These are phyloP conservation scores for Palythoa grandiflora DNA, from an alignment of 92 coral and sea anemone species.

Conservation along the genomic window DNA sequence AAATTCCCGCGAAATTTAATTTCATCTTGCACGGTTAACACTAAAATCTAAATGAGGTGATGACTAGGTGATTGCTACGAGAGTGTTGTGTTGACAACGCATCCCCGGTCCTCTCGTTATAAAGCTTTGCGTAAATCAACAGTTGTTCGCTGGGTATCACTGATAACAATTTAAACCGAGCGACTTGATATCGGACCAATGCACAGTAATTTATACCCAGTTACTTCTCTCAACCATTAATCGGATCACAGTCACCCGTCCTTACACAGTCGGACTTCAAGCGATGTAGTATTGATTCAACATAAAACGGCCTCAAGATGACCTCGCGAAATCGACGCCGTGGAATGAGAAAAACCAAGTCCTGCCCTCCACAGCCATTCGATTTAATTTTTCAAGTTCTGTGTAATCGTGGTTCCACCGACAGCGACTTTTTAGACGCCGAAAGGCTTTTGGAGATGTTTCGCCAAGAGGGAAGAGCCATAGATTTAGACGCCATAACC, in stretches of 20 bases:
- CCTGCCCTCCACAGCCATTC: conserved; percentile 72
- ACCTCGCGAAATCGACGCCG: conserved; percentile 35
- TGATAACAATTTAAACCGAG: conserved; percentile 28
- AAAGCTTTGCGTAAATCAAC: conserved; percentile 15
- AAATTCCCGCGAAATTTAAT: too few species aligned
- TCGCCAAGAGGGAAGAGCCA: conserved; percentile 58
- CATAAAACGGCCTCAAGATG: conserved; percentile 2
- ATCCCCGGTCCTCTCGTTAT: neutral
- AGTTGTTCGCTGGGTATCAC: conserved; percentile 27
- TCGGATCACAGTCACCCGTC: neutral
- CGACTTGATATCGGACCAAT: conserved; percentile 3
- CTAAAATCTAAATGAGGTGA: too few species aligned
- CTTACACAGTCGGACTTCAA: neutral
- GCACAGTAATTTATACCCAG: conserved; percentile 18
- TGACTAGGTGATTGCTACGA: too few species aligned
- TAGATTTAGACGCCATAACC: conserved; percentile 87
- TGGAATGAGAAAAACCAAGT: conserved; percentile 31
- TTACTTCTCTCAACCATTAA: neutral
- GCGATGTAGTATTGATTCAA: neutral
- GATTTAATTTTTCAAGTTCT: conserved; percentile 80
- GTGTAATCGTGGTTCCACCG: conserved; percentile 65
- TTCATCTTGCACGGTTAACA: too few species aligned
- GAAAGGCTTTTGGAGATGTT: conserved; percentile 67
- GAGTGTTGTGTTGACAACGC: too few species aligned
- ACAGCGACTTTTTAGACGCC: conserved; percentile 69